Evolutionary conservation across 2,888 invertebrate genomes (phyloP).

Genomic region (Ariolimax columbianus): DNA sequence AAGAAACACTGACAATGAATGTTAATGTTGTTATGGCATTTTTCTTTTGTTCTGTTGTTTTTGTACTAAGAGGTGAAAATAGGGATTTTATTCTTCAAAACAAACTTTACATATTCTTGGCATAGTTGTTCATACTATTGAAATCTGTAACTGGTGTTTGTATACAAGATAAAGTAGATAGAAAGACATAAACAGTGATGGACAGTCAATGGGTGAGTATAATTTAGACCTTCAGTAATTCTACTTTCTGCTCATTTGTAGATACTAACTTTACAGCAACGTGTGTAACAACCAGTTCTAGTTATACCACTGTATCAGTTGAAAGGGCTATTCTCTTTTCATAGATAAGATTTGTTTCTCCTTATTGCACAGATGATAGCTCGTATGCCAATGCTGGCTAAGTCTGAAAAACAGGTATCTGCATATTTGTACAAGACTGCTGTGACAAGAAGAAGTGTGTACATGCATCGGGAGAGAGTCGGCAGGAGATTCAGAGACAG

Average conservation of each 20-base stretch:
- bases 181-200: neutral
- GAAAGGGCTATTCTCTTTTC: slow-evolving; percentile 12
- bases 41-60: too few relatives aligned
- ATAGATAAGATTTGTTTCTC: slow-evolving; percentile 16
- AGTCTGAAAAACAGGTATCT: slow-evolving; percentile 19
- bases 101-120: too few relatives aligned
- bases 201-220: neutral
- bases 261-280: too few relatives aligned
- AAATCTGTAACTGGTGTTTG: neutral
- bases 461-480: slow-evolving; percentile 41
- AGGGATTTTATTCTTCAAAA: too few relatives aligned
- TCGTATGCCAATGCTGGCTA: slow-evolving; percentile 43
- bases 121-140: neutral
- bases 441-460: slow-evolving; percentile 40
- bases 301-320: slow-evolving; percentile 10
- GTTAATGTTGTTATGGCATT: too few relatives aligned
- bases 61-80: too few relatives aligned
- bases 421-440: slow-evolving; percentile 46
- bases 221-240: neutral
- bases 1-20: too few relatives aligned
- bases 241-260: too few relatives aligned
- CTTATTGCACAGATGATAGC: slow-evolving; percentile 35
- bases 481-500: slow-evolving; percentile 29
- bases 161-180: neutral
- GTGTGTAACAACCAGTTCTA: too few relatives aligned